Evolutionary conservation across 64 coral and sea anemone genomes (phyloP).

Genomic region (Montipora foliosa): DNA sequence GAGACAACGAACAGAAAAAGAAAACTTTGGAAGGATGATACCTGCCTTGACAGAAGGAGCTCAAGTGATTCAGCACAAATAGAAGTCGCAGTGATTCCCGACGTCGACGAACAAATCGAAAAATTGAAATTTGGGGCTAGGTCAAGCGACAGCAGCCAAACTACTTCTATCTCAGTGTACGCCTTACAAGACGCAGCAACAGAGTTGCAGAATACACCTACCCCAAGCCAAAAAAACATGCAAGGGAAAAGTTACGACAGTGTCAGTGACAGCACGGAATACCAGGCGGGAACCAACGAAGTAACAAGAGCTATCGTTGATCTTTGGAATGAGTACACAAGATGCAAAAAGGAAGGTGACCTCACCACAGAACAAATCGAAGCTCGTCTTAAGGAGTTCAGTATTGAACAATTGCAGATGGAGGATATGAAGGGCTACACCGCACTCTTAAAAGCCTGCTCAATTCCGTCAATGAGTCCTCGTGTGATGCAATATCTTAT

Average conservation of each 20-base stretch:
- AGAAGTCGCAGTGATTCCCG: too few species aligned
- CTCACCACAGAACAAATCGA: constrained; percentile 5
- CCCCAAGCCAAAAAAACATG: too few species aligned
- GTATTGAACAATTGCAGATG: background rate
- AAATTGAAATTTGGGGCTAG: too few species aligned
- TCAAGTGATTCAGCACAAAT: background rate
- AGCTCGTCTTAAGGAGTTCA: constrained; percentile 6
- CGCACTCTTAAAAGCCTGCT: constrained; percentile 75
- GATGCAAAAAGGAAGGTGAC: constrained; percentile 9
- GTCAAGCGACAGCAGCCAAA: background rate
- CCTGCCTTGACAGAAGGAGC: too few species aligned
- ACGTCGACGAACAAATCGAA: too few species aligned
- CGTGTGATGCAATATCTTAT: constrained; percentile 56
- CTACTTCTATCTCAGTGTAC: background rate
- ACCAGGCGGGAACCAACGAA: constrained; percentile 45
- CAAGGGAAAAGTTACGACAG: too few species aligned
- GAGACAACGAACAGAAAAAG: too few species aligned
- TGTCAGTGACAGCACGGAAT: too few species aligned
- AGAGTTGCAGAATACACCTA: too few species aligned
- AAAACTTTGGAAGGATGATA: too few species aligned
- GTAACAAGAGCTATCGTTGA: constrained; percentile 61
- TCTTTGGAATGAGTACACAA: constrained; percentile 21
- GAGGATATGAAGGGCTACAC: constrained; percentile 59
- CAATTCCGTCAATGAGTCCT: constrained; percentile 44
- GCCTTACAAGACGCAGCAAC: background rate